Base-by-base conservation (phyloP, 2,888 invertebrate genomes). In the Chrysolina oricalcia region DNA sequence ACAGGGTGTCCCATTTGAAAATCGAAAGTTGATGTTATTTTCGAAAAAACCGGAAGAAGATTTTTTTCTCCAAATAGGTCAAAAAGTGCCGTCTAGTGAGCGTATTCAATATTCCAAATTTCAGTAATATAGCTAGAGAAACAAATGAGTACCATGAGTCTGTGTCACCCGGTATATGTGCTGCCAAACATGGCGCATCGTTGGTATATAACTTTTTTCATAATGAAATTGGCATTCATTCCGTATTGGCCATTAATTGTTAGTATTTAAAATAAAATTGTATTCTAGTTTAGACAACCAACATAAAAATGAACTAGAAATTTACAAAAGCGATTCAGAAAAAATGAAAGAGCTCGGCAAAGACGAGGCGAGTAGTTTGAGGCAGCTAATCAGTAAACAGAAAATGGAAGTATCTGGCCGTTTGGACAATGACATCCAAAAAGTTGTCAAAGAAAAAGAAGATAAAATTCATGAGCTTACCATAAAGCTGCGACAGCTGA, bases 271-370 rank as follows among this genome's bases (percentile, higher is more conserved):
- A 1, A 13, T n/a, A 10, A 65, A 41, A 46, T 64, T 13, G 27
- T 21, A 48, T 81, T 84, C 50, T 72, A 89, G 93, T 84, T 85
- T 93, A 66, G 92, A 93, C 82, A 91, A 92, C 77, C 90, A 92
- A 70, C 93, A 94, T 85, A 90, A 90, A 81, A 90, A 90, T 77
- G 93, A 93, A 87, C 89, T 93, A 27, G 90, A 91, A 21, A 91
- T 91, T 21, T 94, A 93, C 82, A 92, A 92, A 83, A 90, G 90
- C 4, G 93, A 93, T 83, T 90, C 91, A 56, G 90, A 92, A 71
- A 93, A 93, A 81, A 48, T 83, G 17, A 83, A 73, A 48, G 81
- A 83, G 27, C 76, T 83, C 10, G 79, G 78, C 10, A 81, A 80
- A 66, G 83, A 83, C 40, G 81, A 82, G 82, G 87, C 92, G 0